Conservation (phyloP, 2,113 vertebrate species). For the Equus przewalskii region DNA sequence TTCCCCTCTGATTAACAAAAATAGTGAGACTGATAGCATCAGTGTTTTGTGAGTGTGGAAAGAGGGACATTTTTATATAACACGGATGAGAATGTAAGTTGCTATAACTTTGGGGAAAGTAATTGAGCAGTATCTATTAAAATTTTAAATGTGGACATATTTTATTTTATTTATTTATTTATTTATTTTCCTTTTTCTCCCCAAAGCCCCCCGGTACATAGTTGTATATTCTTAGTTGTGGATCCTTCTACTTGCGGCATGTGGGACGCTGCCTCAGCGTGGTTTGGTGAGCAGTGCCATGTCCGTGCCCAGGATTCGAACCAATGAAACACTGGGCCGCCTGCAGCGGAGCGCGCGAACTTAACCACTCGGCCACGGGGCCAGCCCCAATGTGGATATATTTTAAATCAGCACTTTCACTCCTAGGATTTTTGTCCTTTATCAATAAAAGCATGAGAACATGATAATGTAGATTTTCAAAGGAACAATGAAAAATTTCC, state of each 20-base stretch:
- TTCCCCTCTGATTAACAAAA: neutral
- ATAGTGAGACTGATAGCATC: neutral
- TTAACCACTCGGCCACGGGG: too few species aligned
- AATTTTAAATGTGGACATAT: neutral
- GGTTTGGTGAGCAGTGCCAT: too few species aligned
- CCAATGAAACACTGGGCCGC: too few species aligned
- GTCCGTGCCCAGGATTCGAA: too few species aligned
- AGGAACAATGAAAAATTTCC: neutral
- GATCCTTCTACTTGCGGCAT: too few species aligned
- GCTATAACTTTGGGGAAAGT: neutral
- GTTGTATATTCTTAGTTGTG: too few species aligned
- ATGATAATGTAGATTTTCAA: neutral
- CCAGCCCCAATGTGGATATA: neutral
- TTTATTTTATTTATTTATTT: neutral
- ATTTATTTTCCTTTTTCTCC: too few species aligned
- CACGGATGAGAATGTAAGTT: neutral
- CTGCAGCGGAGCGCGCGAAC: too few species aligned
- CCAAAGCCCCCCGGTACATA: too few species aligned
- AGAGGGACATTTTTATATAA: neutral
- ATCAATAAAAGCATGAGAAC: neutral
- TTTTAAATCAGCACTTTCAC: neutral
- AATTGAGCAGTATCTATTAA: neutral
- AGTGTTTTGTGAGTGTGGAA: neutral
- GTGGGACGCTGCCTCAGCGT: too few species aligned
- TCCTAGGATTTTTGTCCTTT: neutral